Conservation (phyloP, 2,113 vertebrate species). For the Papio anubis region DNA sequence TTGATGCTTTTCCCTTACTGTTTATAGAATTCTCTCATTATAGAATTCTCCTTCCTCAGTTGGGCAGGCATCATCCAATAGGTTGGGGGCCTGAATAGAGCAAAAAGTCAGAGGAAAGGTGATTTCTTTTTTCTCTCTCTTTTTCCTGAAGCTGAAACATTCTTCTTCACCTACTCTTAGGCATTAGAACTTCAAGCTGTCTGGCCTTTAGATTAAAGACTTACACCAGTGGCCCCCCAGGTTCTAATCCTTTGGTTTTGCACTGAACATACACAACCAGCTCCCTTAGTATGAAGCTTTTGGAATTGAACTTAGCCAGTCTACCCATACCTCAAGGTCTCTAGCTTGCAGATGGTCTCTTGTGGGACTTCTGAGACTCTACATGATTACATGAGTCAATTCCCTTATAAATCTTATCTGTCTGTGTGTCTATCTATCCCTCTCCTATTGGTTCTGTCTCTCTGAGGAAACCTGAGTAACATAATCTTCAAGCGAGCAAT, state of each 20-base stretch:
- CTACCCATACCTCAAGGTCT: not conserved
- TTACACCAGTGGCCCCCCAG: not conserved
- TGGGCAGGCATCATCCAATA: not conserved
- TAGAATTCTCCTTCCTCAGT: not conserved
- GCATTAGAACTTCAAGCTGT: not conserved
- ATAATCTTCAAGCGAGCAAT: not conserved
- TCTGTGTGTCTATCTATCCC: not conserved
- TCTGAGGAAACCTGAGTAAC: not conserved
- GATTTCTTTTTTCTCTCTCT: not conserved
- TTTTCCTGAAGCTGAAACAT: not conserved
- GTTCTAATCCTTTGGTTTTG: not conserved
- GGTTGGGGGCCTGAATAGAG: not conserved
- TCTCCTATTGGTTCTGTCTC: not conserved
- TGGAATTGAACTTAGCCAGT: not conserved
- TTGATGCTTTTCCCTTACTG: no score
- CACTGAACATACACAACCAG: no score
- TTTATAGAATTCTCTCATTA: no score
- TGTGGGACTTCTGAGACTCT: not conserved
- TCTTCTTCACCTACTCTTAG: not conserved
- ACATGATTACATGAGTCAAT: not conserved
- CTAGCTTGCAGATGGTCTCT: not conserved
- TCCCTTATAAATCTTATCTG: not conserved
- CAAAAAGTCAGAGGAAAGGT: not conserved
- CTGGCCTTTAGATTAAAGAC: not conserved
- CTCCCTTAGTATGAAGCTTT: no score